Percentiles rank a stretch among this genome's conserved stretches.
Conservation (phyloP, 2,797 vertebrate genomes). For the Hipposideros larvatus region DNA sequence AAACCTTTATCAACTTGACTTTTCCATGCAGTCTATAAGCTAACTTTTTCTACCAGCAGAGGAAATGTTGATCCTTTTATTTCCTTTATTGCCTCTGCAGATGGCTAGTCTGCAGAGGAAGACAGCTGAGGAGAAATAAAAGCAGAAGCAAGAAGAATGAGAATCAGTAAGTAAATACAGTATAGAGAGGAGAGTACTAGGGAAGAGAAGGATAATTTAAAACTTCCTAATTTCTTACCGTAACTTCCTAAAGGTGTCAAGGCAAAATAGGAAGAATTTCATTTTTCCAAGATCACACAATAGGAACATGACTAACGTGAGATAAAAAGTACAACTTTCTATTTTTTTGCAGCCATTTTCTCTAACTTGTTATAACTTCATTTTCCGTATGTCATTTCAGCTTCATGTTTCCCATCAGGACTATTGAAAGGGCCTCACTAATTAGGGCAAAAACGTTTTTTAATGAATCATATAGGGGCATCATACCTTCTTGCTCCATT, state of each 20-base stretch:
- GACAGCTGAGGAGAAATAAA: not conserved
- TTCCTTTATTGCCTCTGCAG: not conserved
- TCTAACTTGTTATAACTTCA: not conserved
- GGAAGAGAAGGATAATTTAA: not conserved
- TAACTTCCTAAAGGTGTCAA: not conserved
- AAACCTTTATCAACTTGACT: not conserved
- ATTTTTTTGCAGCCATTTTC: not conserved
- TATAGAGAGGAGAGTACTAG: not conserved
- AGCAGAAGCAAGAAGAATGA: not conserved
- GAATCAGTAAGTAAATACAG: not conserved
- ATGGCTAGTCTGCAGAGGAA: not conserved
- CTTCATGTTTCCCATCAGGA: not conserved
- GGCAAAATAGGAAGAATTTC: not conserved
- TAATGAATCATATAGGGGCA: not conserved
- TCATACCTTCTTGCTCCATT: not conserved
- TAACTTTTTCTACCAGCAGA: not conserved
- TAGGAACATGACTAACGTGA: not conserved
- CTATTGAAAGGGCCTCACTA: not conserved
- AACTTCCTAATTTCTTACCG: not conserved
- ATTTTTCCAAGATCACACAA: not conserved
- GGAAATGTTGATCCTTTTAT: not conserved
- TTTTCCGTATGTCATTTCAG: constrained; percentile 26
- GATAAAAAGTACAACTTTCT: not conserved
- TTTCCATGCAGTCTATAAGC: not conserved
- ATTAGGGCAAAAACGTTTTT: not conserved